Evolutionary conservation across 2,113 vertebrate species (phyloP), one percentile per base, ranked within the genome.

Genomic region (Nesoenas mayeri): DNA sequence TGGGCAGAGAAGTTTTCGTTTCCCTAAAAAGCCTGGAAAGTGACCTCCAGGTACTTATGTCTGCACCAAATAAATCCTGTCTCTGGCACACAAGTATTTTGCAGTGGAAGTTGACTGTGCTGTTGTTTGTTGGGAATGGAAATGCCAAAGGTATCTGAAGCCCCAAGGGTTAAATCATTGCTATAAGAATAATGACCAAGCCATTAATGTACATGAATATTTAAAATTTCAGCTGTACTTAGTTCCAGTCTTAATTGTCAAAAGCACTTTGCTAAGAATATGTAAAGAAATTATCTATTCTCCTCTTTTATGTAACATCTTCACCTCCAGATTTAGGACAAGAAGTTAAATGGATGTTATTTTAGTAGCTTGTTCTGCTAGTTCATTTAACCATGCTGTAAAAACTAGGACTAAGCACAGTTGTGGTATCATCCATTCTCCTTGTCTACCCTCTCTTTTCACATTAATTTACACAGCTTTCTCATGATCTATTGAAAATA

Each of bases 161-260:
- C 56, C 61, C n/a, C 53, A 79, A 71, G 80, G 71, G 64, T 80
- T 96, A 91, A 79, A 84, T 60, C 0, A 84, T 56, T 88, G 85
- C 85, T 80, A 24, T 65, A 91, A 88, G 57, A 94, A 71, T 90
- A 93, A 90, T 85, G 72, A 90, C 61, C 69, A 88, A 74, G 47
- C 67, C 80, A 90, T 96, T 95, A 95, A 88, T 31, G 42, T 53
- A 91, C 79, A 94, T 86, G 56, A 95, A 88, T 92, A 86, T 91
- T 94, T 94, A 58, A 47, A 47, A 95, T 88, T 90, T 51, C 60
- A 71, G 34, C 32, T 85, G 58, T 80, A 94, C 64, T 91, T 89
- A 66, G 74, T 74, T 88, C 47, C 79, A 91, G 56, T 31, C 87
- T 80, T 91, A 93, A 95, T 66, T 88, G 71, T 69, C 82, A 85